Evolutionary conservation across 2,888 invertebrate species (phyloP).

Genomic region (Drosophila subquinaria): DNA sequence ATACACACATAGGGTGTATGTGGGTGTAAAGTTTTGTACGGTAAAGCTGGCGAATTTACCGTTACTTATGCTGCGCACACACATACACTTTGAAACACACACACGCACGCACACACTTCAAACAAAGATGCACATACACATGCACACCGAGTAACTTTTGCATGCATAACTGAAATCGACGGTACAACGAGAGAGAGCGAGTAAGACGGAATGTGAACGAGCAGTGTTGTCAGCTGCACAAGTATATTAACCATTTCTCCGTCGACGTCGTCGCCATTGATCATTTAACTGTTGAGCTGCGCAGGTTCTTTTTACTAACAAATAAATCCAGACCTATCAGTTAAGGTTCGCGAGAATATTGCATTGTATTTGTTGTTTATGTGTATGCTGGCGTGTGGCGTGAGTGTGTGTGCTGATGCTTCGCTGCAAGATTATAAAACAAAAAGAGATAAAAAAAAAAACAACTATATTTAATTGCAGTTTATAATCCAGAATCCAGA

Average conservation of each 20-base stretch:
- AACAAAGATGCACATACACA: constrained; percentile 3
- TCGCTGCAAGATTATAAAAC: constrained; percentile 4
- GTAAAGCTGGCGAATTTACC: constrained; percentile 32
- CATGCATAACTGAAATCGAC: not conserved
- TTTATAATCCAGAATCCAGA: constrained; percentile 24
- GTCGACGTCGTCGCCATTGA: constrained; percentile 9
- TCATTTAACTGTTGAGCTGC: constrained; percentile 14
- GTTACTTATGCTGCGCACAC: constrained; percentile 28
- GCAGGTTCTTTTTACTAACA: not conserved
- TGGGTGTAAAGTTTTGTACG: constrained; percentile 5
- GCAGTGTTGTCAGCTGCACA: constrained; percentile 1
- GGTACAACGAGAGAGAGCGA: not conserved
- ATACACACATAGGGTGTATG: not conserved
- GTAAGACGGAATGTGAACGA: not conserved
- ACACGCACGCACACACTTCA: not conserved
- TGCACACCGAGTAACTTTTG: constrained; percentile 6
- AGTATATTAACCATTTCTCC: not conserved
- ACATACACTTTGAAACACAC: not conserved
- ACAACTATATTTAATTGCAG: constrained; percentile 16
- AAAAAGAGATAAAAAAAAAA: not conserved
- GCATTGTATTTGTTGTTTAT: constrained; percentile 12
- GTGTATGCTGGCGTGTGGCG: constrained; percentile 27
- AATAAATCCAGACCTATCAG: not conserved
- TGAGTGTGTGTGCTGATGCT: constrained; percentile 11
- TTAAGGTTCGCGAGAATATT: constrained; percentile 5